Evolutionary conservation across 2,113 vertebrate species (phyloP), one percentile per base, ranked within the genome.

Genomic region (Microcebus murinus): DNA sequence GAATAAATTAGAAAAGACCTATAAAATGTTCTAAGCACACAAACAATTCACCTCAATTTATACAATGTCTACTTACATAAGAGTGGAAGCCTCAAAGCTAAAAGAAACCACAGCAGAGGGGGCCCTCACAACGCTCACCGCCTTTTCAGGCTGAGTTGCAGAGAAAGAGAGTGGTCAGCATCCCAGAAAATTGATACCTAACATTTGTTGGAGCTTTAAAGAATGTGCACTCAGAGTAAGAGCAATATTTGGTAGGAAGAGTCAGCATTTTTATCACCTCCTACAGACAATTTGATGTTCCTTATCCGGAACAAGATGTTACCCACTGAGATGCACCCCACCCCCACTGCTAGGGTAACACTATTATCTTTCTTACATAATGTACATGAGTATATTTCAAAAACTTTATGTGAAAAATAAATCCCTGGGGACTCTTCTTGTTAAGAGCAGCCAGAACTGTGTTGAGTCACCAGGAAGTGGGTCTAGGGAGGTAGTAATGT

Each of bases 371-470:
- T 77, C 82, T 92, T 96, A 95, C 65, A 83, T 83, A 96, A 84
- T 42, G 74, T 96, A 73, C 71, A 94, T 96, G 98, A 98, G 96
- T 98, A 27, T 67, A 96, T 97, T 97, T 98, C 92, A 96, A 97
- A 63, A 96, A 93, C 95, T 96, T 94, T 95, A 65, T 45, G 31
- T 84, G 97, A 93, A 91, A 98, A 97, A 95, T 97, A 96, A 97
- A 98, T 79, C 88, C 91, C 59, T 91, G 84, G 71, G 94, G 77
- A 80, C 55, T 96, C 77, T 86, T 81, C 34, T 97, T 98, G 94
- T 94, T 92, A 95, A 96, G 48, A 97, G 86, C 45, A 92, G 87
- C 63, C 50, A 96, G 67, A 90, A 82, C 5, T 96, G 91, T 91
- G 90, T 61, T 10, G 50, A 97, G 59, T 96, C 94, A 92, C 27